phyloP scores from a whole-genome alignment of 2,888 invertebrate species.

The Folsomia manolachei region DNA sequence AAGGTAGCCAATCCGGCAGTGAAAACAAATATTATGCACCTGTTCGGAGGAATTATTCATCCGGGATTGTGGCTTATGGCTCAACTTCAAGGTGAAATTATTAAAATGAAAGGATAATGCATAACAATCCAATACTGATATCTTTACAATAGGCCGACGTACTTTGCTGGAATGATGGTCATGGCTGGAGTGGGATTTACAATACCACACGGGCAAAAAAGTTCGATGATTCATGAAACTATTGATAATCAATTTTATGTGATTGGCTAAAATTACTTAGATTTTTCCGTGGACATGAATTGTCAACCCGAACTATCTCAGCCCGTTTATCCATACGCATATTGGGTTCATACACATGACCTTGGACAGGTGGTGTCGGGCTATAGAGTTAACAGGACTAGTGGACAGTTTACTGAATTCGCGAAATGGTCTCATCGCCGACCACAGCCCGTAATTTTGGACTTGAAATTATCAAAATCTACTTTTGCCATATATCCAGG shows the following conservation, averaged over 20 bases:
- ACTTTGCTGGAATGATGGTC: slow-evolving; percentile 12
- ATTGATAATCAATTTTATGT: too few relatives aligned
- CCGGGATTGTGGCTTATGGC: background rate
- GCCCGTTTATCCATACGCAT: slow-evolving; percentile 12
- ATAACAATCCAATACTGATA: background rate
- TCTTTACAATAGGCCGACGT: slow-evolving; percentile 15
- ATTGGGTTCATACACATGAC: slow-evolving; percentile 26
- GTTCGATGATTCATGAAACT: too few relatives aligned
- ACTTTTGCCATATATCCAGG: slow-evolving; percentile 1
- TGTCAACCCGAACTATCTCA: slow-evolving; percentile 5
- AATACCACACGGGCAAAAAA: slow-evolving; percentile 16
- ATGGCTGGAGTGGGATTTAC: slow-evolving; percentile 20
- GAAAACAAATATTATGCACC: too few relatives aligned
- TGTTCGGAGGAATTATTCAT: background rate
- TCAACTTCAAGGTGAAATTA: background rate
- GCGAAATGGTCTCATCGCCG: slow-evolving; percentile 16
- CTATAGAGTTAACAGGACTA: slow-evolving; percentile 13
- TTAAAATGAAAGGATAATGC: background rate
- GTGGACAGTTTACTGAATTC: slow-evolving; percentile 1
- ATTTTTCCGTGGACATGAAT: slow-evolving; percentile 19
- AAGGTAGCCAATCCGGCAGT: too few relatives aligned
- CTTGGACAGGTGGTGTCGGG: slow-evolving; percentile 19
- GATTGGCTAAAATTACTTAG: background rate
- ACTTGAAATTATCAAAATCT: background rate
- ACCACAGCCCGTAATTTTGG: slow-evolving; percentile 20